phyloP scores from a whole-genome alignment of 2,797 vertebrate species.

The Pitangus sulphuratus region DNA sequence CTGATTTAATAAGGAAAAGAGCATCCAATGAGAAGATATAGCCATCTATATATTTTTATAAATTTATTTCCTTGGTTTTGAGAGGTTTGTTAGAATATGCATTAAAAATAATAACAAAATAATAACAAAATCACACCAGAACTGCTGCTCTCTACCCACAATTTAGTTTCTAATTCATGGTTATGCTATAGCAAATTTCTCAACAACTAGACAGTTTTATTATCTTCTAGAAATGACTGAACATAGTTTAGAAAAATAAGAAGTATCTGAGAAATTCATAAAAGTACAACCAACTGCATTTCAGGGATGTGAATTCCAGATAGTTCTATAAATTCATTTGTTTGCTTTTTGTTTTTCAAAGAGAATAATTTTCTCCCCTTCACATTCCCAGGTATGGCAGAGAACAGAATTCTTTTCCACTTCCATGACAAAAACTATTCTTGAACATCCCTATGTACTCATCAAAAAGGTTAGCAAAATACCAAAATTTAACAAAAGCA shows the following conservation, averaged over 20 bases:
- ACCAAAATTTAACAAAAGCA: background rate
- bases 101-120: background rate
- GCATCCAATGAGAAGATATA: background rate
- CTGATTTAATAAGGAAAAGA: background rate
- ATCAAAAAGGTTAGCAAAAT: slow-evolving; percentile 36
- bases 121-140: background rate
- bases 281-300: background rate
- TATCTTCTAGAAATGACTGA: background rate
- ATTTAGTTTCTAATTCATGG: background rate
- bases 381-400: background rate
- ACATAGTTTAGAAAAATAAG: background rate
- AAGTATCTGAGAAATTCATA: background rate
- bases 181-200: background rate
- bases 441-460: background rate
- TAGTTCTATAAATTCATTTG: background rate
- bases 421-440: slow-evolving; percentile 19
- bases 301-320: background rate
- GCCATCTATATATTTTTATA: background rate
- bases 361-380: background rate
- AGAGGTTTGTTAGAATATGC: background rate
- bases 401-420: background rate
- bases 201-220: background rate
- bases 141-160: background rate
- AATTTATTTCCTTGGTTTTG: background rate
- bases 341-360: background rate